Evolutionary conservation across 1,140 invertebrate genomes (phyloP).

Genomic region (Drosophila guanche): DNA sequence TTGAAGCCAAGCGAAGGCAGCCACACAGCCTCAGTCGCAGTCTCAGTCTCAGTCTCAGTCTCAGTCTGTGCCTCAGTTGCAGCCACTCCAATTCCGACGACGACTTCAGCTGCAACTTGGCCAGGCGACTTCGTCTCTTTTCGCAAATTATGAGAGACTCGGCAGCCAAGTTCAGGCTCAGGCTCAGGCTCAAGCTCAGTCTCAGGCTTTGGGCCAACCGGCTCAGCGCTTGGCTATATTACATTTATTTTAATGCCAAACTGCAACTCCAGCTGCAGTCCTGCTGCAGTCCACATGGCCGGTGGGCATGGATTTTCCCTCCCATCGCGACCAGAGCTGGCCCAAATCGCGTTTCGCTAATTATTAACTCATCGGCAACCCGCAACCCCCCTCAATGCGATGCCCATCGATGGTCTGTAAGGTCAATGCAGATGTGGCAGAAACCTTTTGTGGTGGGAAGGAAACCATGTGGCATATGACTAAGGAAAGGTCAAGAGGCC

Average conservation of each 20-base stretch:
- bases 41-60: conserved; percentile 27
- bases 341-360: conserved; percentile 54
- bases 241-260: conserved; percentile 77
- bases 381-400: neutral
- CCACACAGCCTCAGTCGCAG: conserved; percentile 36
- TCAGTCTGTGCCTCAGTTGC: conserved; percentile 43
- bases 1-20: conserved; percentile 69
- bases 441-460: conserved; percentile 7
- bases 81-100: conserved; percentile 9
- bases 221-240: conserved; percentile 65
- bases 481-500: conserved; percentile 49
- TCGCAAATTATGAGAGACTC: conserved; percentile 74
- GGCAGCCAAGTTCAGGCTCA: conserved; percentile 72
- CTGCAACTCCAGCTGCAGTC: conserved; percentile 18
- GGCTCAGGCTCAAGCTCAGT: conserved; percentile 33
- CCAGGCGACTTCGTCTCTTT: conserved; percentile 13
- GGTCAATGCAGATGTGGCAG: conserved; percentile 27
- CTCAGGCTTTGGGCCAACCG: conserved; percentile 51
- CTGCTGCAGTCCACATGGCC: conserved; percentile 42
- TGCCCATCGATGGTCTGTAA: conserved; percentile 15
- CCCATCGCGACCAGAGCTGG: conserved; percentile 23
- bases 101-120: conserved; percentile 21
- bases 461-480: conserved; percentile 38
- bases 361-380: conserved; percentile 33
- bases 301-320: conserved; percentile 48